phyloP scores from a whole-genome alignment of 1,140 invertebrate genomes.

The Andrena cerasifolii region DNA sequence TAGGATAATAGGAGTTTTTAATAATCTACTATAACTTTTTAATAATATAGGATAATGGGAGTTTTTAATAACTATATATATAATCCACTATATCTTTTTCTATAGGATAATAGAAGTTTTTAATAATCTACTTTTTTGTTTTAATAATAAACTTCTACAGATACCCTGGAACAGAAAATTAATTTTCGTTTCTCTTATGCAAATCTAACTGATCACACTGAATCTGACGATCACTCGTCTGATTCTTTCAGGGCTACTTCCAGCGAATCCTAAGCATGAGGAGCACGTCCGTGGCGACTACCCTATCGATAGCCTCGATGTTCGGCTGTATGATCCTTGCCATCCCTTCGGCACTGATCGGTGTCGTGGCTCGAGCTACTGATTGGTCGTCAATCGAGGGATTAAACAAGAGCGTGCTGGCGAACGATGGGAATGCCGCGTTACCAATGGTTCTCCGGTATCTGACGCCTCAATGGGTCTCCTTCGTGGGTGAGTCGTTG shows the following conservation, averaged over 20 bases:
- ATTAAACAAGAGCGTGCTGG: slow-evolving; percentile 79
- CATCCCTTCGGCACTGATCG: slow-evolving; percentile 89
- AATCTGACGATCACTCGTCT: too few species aligned
- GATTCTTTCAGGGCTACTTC: slow-evolving; percentile 87
- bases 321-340: slow-evolving; percentile 89
- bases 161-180: too few species aligned
- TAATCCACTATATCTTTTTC: too few species aligned
- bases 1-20: too few species aligned
- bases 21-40: too few species aligned
- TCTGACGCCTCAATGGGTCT: slow-evolving; percentile 85
- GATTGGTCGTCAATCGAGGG: slow-evolving; percentile 85
- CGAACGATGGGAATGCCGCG: slow-evolving; percentile 85
- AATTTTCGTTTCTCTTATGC: too few species aligned
- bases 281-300: slow-evolving; percentile 86
- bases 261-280: slow-evolving; percentile 91
- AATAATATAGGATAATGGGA: too few species aligned
- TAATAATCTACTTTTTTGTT: too few species aligned
- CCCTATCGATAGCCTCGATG: slow-evolving; percentile 89
- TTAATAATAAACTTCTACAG: too few species aligned
- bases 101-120: too few species aligned
- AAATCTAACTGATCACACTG: not conserved
- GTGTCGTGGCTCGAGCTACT: slow-evolving; percentile 86
- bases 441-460: slow-evolving; percentile 90
- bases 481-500: slow-evolving; percentile 74
- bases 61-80: too few species aligned